Base-by-base conservation (phyloP, 1,140 invertebrate genomes). In the Latrodectus geometricus region DNA sequence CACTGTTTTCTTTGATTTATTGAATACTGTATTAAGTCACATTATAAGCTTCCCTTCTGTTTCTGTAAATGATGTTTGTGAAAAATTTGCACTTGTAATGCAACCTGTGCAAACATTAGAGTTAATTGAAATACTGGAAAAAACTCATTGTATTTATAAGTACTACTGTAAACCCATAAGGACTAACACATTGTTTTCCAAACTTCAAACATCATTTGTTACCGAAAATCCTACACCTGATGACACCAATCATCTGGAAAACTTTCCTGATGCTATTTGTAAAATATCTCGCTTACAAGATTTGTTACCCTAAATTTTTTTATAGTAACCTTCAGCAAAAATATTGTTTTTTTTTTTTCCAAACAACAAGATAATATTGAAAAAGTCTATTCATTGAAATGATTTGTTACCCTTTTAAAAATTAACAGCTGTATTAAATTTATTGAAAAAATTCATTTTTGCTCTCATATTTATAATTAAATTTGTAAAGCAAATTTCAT, bases 1-100 rank as follows among this genome's bases (percentile, higher is more conserved):
- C 48, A 91, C 93, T 66, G 92, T 95, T 4, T 90, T 96, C 20
- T 56, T 70, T n/a, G 56, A 61, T 23, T 65, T 86, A 49, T 52
- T 86, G 7, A 69, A 48, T 12, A 72, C 83, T n/a, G 23, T 86
- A n/a, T 54, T 86, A n/a, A 72, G 83, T 61, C 61, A 70, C n/a
- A 77, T 86, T 11, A 77, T 86, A 4, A 77, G 74, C 14, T 91
- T 92, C 88, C 94, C 94, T 0, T 94, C 94, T 7, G 90, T 92
- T 65, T 89, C 88, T 5, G 69, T 89, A 35, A 49, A 88, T 23
- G 79, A 87, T 15, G 68, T 91, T 8, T 79, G 81, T 70, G 70
- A 80, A 20, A 23, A 78, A 23, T 91, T 89, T 86, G 52, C 73
- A 5, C 89, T 90, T 0, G 85, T 89, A 68, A 83, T 92, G 17